Evolutionary conservation across 2,113 vertebrate species (phyloP).

Genomic region (Turnix velox): DNA sequence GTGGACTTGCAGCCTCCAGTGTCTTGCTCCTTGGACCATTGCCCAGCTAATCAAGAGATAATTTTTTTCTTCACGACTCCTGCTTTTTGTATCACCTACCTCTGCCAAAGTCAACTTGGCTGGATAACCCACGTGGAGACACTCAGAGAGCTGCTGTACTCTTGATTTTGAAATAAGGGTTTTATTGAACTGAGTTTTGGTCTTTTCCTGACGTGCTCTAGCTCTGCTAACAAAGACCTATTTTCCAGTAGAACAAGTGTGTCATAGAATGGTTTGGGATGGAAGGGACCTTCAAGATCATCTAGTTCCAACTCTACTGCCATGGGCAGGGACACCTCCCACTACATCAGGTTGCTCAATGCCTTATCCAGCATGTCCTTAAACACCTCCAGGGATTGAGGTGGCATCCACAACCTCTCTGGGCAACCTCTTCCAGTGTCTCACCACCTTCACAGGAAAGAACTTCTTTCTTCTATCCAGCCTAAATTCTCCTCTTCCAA

Average conservation of each 20-base stretch:
- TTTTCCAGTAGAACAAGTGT: not conserved
- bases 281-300: no score
- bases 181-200: not conserved
- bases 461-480: no score
- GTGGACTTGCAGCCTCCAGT: not conserved
- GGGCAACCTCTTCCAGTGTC: no score
- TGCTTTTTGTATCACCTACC: slow-evolving; percentile 7
- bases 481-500: no score
- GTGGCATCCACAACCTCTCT: no score
- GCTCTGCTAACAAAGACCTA: not conserved
- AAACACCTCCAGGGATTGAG: no score
- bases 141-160: not conserved
- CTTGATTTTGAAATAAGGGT: slow-evolving; percentile 5
- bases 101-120: slow-evolving; percentile 27
- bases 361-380: no score
- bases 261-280: no score
- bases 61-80: not conserved
- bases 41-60: slow-evolving; percentile 27
- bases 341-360: no score
- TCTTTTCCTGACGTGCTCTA: not conserved
- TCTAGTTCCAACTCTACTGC: no score
- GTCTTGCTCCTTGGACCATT: slow-evolving; percentile 24
- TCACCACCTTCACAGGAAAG: no score
- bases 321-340: no score
- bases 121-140: not conserved